phyloP scores from a whole-genome alignment of 2,797 vertebrate species.

The Hippocampus kuda region DNA sequence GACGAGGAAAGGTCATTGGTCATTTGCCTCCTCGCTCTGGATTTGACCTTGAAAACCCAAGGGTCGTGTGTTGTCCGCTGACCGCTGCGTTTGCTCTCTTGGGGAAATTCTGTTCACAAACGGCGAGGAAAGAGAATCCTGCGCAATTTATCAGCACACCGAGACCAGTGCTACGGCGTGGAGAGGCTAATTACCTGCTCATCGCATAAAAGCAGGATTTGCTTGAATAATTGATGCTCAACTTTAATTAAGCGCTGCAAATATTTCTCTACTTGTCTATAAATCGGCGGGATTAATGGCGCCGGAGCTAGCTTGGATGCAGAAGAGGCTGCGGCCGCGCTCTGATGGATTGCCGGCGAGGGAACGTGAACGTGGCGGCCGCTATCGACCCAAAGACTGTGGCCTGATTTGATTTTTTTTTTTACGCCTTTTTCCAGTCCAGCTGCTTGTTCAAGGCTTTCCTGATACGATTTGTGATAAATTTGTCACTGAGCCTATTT shows the following conservation, averaged over 20 bases:
- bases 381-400: conserved; percentile 22
- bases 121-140: neutral
- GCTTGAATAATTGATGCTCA: conserved; percentile 62
- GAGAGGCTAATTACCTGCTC: conserved; percentile 67
- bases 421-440: conserved; percentile 21
- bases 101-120: neutral
- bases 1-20: conserved; percentile 51
- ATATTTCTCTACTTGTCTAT: conserved; percentile 64
- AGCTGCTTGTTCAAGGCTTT: conserved; percentile 30
- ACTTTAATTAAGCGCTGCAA: conserved; percentile 69
- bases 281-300: conserved; percentile 61
- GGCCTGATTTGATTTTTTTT: conserved; percentile 25
- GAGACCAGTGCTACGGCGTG: conserved; percentile 50
- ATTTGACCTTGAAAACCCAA: conserved; percentile 47
- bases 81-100: conserved; percentile 7
- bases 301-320: conserved; percentile 7
- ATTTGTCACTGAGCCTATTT: conserved; percentile 28
- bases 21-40: conserved; percentile 45
- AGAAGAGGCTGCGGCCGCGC: conserved; percentile 11
- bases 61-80: conserved; percentile 12
- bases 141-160: conserved; percentile 22
- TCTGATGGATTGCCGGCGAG: conserved; percentile 8
- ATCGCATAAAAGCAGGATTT: conserved; percentile 61
- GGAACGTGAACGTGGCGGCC: conserved; percentile 20
- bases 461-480: conserved; percentile 35